A percentile compares a stretch with the other conserved stretches of the same genome.
phyloP scores from a whole-genome alignment of 30 jellyfish, hydroid and myxozoan genomes.

The Nemopilema nomurai region DNA sequence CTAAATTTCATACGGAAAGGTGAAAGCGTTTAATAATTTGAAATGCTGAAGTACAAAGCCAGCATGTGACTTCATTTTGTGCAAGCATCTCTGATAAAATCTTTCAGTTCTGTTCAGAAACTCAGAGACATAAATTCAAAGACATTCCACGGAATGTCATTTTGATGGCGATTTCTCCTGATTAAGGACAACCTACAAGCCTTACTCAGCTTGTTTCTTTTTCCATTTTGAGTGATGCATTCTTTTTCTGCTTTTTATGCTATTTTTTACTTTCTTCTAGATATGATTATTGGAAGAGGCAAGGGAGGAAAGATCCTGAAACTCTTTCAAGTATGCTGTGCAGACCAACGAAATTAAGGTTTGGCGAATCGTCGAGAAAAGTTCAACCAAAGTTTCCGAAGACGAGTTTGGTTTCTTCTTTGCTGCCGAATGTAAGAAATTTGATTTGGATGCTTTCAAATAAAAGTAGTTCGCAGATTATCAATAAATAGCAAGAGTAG shows the following conservation, averaged over 20 bases:
- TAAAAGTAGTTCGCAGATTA: background rate
- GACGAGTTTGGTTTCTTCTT: slow-evolving; percentile 74
- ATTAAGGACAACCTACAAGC: too few species aligned
- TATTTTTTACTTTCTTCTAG: slow-evolving; percentile 58
- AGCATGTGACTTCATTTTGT: too few species aligned
- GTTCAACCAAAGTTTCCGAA: slow-evolving; percentile 57
- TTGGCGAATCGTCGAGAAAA: slow-evolving; percentile 76
- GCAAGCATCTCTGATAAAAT: too few species aligned
- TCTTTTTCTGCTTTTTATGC: background rate
- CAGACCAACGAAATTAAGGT: slow-evolving; percentile 69
- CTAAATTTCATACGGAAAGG: too few species aligned
- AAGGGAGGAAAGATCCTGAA: slow-evolving; percentile 94
- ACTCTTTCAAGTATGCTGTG: slow-evolving; percentile 88
- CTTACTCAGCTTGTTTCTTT: too few species aligned
- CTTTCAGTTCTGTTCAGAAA: too few species aligned
- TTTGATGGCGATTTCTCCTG: too few species aligned
- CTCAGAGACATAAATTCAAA: too few species aligned
- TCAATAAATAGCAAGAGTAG: background rate
- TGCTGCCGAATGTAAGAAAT: slow-evolving; percentile 86
- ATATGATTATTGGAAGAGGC: slow-evolving; percentile 92
- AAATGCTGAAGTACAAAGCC: too few species aligned
- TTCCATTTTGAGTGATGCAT: background rate
- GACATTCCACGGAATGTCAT: too few species aligned
- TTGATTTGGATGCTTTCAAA: background rate
- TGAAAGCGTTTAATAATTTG: too few species aligned